phyloP scores from a whole-genome alignment of 2,797 vertebrate genomes.

The Holocentrus rufus region DNA sequence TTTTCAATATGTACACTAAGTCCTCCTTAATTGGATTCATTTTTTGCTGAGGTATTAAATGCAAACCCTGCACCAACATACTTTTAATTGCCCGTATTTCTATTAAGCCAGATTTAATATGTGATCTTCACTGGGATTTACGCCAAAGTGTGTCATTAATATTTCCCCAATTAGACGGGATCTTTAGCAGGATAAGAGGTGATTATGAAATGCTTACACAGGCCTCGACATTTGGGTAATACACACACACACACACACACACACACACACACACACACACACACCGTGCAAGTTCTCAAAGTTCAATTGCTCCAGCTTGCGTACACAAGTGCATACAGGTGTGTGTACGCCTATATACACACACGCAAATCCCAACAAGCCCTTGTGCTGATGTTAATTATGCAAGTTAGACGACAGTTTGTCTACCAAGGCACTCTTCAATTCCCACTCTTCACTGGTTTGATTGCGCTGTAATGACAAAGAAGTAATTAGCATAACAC shows the following conservation, averaged over 20 bases:
- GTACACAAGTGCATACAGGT: neutral
- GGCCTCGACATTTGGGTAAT: neutral
- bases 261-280: slow-evolving; percentile 5
- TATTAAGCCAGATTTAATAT: slow-evolving; percentile 13
- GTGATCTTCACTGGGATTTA: slow-evolving; percentile 3
- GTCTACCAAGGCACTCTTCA: slow-evolving; percentile 61
- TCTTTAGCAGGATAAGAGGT: slow-evolving; percentile 17
- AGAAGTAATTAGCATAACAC: slow-evolving; percentile 67
- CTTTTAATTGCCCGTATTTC: slow-evolving; percentile 1
- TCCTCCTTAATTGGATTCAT: neutral
- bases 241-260: too few relatives aligned
- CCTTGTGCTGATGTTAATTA: slow-evolving; percentile 48
- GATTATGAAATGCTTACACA: neutral
- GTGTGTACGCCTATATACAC: neutral
- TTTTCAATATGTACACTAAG: slow-evolving; percentile 8
- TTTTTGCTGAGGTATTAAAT: neutral
- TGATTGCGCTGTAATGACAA: slow-evolving; percentile 64
- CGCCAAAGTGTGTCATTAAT: slow-evolving; percentile 1
- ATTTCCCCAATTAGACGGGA: neutral
- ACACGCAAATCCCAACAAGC: slow-evolving; percentile 16
- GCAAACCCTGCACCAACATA: neutral
- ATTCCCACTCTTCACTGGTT: slow-evolving; percentile 51
- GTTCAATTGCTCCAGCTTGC: too few relatives aligned
- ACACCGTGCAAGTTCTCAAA: neutral
- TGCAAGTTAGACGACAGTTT: slow-evolving; percentile 58